Evolutionary conservation across 2,888 invertebrate species (phyloP).

Genomic region (Heliconius erato): DNA sequence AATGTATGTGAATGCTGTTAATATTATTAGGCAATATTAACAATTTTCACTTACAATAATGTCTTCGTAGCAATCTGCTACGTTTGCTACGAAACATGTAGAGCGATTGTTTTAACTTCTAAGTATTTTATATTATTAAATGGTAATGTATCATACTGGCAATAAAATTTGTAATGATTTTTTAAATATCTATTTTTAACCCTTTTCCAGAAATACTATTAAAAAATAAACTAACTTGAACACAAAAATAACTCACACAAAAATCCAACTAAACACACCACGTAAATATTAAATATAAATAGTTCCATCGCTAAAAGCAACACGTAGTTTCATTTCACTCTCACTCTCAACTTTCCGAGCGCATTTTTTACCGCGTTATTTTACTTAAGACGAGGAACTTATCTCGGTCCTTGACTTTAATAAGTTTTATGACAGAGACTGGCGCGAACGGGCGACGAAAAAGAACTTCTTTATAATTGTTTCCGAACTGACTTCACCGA

Average conservation of each 20-base stretch:
- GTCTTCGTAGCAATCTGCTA: slow-evolving; percentile 52
- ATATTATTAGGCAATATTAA: not conserved
- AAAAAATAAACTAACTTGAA: not conserved
- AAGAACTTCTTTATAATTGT: slow-evolving; percentile 85
- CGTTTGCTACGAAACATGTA: slow-evolving; percentile 52
- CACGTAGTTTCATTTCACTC: slow-evolving; percentile 81
- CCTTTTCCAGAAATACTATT: not conserved
- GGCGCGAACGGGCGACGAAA: slow-evolving; percentile 81
- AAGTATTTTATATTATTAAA: not conserved
- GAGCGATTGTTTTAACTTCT: slow-evolving; percentile 10
- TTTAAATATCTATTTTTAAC: not conserved
- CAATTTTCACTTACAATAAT: slow-evolving; percentile 28
- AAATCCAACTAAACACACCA: slow-evolving; percentile 39
- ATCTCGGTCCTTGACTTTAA: slow-evolving; percentile 86
- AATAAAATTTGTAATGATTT: not conserved
- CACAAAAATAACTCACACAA: slow-evolving; percentile 1
- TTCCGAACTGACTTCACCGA: slow-evolving; percentile 75
- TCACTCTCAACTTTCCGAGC: slow-evolving; percentile 77
- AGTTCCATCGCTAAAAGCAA: slow-evolving; percentile 72
- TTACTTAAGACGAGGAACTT: slow-evolving; percentile 85
- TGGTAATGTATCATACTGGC: not conserved
- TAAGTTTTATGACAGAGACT: slow-evolving; percentile 86
- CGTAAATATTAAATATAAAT: slow-evolving; percentile 59
- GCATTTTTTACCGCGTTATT: slow-evolving; percentile 83
- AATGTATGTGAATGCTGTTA: not conserved